Evolutionary conservation across 2,113 vertebrate genomes (phyloP).

Genomic region (Pipra filicauda): DNA sequence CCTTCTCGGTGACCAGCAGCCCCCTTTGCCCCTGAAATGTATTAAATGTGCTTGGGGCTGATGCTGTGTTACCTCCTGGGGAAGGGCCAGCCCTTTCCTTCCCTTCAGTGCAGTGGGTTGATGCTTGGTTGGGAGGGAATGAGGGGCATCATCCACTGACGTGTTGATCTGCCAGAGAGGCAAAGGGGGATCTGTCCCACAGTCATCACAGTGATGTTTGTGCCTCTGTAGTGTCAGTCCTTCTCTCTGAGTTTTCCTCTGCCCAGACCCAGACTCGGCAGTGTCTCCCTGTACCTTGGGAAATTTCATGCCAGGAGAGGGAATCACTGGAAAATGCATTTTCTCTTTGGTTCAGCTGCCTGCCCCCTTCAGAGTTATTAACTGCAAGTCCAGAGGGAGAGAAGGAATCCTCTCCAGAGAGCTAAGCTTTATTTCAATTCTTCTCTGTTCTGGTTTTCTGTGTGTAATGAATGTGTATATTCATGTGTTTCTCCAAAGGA

Average conservation of each 20-base stretch:
- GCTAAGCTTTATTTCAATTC: not conserved
- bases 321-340: not conserved
- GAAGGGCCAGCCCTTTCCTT: not conserved
- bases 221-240: not conserved
- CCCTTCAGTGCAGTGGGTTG: not conserved
- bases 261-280: not conserved
- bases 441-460: not conserved
- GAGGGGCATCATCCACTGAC: not conserved
- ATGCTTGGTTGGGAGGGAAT: not conserved
- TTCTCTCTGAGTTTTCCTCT: not conserved
- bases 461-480: not conserved
- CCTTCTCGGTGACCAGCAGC: not conserved
- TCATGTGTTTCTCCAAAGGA: not conserved
- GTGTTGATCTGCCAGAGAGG: rapidly evolving
- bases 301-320: not conserved
- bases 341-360: not conserved
- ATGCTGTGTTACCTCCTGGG: not conserved
- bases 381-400: not conserved
- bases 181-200: not conserved
- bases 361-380: not conserved
- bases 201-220: not conserved
- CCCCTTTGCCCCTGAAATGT: not conserved
- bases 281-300: rapidly evolving
- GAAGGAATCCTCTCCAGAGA: not conserved
- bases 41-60: not conserved